Evolutionary conservation across 2,113 vertebrate species (phyloP).

Genomic region (Garra rufa): DNA sequence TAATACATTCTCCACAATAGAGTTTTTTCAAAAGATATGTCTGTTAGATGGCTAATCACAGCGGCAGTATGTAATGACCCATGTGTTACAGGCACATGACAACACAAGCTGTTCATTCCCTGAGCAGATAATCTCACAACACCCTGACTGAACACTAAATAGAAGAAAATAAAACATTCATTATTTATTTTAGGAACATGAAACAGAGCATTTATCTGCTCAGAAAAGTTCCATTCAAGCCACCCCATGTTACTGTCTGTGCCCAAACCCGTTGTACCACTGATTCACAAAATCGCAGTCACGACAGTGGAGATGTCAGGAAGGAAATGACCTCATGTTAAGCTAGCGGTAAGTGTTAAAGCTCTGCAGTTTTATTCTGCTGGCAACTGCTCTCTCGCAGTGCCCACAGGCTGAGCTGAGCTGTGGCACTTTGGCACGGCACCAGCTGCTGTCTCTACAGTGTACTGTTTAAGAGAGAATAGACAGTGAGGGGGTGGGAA

Average conservation of each 20-base stretch:
- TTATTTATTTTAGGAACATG: background rate
- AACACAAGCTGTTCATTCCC: constrained; percentile 31
- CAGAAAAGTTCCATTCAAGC: background rate
- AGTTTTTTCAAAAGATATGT: background rate
- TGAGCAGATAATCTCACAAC: constrained; percentile 5
- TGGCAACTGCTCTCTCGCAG: constrained; percentile 11
- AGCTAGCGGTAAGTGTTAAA: constrained; percentile 19
- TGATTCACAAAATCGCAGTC: constrained; percentile 22
- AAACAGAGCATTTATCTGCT: background rate
- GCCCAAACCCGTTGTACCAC: background rate
- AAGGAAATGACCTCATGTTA: constrained; percentile 37
- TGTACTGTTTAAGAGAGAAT: constrained; percentile 32
- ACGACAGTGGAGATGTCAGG: constrained; percentile 1
- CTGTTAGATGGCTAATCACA: constrained; percentile 15
- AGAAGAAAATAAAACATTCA: background rate
- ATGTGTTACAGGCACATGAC: constrained; percentile 16
- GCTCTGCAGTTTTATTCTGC: constrained; percentile 12
- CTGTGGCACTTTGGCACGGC: constrained; percentile 35
- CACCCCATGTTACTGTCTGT: background rate
- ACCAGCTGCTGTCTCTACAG: constrained; percentile 37
- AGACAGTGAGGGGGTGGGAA: constrained; percentile 38
- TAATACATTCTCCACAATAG: background rate
- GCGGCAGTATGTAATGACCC: constrained; percentile 36
- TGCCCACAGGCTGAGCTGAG: constrained; percentile 38
- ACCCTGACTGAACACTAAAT: constrained; percentile 11